These are phyloP conservation scores for Passer domesticus DNA, from an alignment of 2,113 vertebrate genomes.

Conservation along the genomic window DNA sequence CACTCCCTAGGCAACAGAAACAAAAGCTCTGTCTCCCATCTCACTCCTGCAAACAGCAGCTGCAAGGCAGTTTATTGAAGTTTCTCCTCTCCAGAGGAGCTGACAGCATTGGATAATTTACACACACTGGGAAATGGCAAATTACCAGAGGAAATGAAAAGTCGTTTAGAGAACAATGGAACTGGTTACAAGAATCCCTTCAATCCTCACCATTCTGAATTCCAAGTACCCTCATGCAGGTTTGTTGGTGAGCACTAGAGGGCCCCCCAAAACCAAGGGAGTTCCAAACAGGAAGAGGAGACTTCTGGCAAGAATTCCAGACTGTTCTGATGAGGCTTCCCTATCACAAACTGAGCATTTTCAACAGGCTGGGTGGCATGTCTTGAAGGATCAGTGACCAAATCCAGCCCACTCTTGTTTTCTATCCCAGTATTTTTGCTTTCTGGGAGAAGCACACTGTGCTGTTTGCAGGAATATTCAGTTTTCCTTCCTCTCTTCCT, in stretches of 20 bases:
- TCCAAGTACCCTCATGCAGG: neutral
- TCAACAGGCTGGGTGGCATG: neutral
- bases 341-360: neutral
- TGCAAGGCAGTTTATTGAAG: slow-evolving; percentile 1
- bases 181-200: neutral
- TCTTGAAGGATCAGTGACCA: neutral
- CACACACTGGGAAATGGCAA: slow-evolving; percentile 39
- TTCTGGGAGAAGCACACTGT: neutral
- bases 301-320: neutral
- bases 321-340: neutral
- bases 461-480: neutral
- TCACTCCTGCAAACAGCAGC: slow-evolving; percentile 40
- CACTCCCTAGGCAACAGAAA: slow-evolving; percentile 67
- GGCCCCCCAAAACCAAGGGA: slow-evolving; percentile 9
- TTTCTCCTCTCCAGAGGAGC: neutral
- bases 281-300: neutral
- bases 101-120: slow-evolving; percentile 40
- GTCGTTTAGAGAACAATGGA: slow-evolving; percentile 7
- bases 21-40: slow-evolving; percentile 46
- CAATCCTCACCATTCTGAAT: neutral
- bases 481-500: neutral
- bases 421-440: neutral
- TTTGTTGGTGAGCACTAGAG: neutral
- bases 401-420: neutral
- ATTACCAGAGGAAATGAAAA: slow-evolving; percentile 55